These are phyloP conservation scores for Seriola quinqueradiata DNA, from an alignment of 2,113 vertebrate genomes.

Conservation along the genomic window DNA sequence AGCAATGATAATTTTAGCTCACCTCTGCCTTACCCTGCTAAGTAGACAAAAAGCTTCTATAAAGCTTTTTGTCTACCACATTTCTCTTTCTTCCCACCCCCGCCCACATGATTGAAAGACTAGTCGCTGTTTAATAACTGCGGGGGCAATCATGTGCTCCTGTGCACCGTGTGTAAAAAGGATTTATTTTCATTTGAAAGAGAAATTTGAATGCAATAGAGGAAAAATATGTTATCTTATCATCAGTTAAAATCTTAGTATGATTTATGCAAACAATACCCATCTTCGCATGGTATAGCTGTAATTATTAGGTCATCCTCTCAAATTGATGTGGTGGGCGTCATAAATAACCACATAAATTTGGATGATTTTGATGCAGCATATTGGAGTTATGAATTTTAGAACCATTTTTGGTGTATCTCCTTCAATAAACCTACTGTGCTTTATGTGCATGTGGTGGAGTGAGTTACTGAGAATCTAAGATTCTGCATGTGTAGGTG, in stretches of 20 bases:
- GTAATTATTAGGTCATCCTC: conserved; percentile 8
- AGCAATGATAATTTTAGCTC: conserved; percentile 40
- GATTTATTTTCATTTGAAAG: conserved; percentile 53
- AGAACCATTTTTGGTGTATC: background rate
- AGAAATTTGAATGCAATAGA: conserved; percentile 28
- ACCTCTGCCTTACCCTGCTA: conserved; percentile 38
- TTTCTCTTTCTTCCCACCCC: conserved; percentile 34
- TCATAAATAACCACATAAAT: conserved; percentile 17
- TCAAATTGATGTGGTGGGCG: background rate
- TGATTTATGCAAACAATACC: conserved; percentile 12
- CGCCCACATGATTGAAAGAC: conserved; percentile 21
- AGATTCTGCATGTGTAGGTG: background rate
- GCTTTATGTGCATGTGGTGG: background rate
- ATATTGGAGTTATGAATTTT: background rate
- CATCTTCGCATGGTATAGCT: background rate
- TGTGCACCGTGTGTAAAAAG: conserved; percentile 26
- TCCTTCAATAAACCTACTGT: background rate
- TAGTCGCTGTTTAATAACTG: conserved; percentile 29
- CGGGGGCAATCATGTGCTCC: conserved; percentile 33
- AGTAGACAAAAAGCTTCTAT: conserved; percentile 32
- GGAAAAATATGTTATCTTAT: background rate
- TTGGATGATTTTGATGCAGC: background rate
- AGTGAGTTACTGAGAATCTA: conserved; percentile 13
- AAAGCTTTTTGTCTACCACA: conserved; percentile 41
- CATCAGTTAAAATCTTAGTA: background rate